Conservation (phyloP, 2,888 invertebrate species). For the Coremacera marginata region DNA sequence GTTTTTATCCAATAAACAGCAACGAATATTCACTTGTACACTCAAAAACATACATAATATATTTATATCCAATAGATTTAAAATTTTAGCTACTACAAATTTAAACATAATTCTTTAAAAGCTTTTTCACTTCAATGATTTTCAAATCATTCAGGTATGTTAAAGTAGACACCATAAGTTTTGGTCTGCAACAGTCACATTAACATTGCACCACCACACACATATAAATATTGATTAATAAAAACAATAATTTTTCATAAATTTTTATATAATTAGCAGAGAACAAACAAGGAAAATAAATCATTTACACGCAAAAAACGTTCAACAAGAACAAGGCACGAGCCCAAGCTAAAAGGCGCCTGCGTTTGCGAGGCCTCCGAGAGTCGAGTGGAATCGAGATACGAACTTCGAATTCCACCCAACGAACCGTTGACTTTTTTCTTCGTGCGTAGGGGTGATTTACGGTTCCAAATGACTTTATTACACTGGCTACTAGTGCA, state of each 20-base stretch:
- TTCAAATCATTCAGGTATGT: neutral
- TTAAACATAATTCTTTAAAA: neutral
- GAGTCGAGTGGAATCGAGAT: neutral
- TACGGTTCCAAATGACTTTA: constrained; percentile 16
- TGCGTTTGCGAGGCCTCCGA: constrained; percentile 27
- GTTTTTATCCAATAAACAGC: constrained; percentile 49
- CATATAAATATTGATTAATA: neutral
- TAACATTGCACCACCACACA: neutral
- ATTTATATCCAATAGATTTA: constrained; percentile 24
- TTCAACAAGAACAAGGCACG: neutral
- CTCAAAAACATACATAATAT: neutral
- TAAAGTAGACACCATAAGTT: no score
- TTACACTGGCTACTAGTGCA: neutral
- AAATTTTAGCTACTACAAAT: neutral
- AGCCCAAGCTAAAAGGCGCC: constrained; percentile 16
- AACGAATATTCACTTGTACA: constrained; percentile 32
- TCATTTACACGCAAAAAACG: neutral
- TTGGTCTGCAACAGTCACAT: neutral
- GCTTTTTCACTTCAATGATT: constrained; percentile 6
- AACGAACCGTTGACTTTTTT: neutral
- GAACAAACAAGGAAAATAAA: constrained; percentile 2
- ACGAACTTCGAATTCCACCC: constrained; percentile 31
- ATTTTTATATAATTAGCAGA: neutral
- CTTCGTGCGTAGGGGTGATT: constrained; percentile 26
- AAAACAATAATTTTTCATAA: constrained; percentile 1